phyloP scores from a whole-genome alignment of 2,797 vertebrate species.

The Trematomus bernacchii region DNA sequence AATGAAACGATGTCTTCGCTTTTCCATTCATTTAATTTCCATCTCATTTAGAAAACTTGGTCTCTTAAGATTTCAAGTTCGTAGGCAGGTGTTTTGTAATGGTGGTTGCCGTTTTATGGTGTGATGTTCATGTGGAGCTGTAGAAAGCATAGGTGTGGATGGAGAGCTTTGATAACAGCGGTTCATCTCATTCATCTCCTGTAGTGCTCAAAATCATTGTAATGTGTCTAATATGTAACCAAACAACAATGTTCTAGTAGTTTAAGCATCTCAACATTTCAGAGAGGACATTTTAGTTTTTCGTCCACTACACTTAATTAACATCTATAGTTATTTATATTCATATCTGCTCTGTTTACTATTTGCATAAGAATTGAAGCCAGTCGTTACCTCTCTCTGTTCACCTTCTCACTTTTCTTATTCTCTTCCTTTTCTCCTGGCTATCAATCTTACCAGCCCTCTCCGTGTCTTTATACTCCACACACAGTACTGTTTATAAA shows the following conservation, averaged over 20 bases:
- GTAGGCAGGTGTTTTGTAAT: neutral
- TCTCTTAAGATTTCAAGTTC: neutral
- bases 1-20: neutral
- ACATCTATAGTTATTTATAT: too few relatives aligned
- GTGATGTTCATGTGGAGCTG: neutral
- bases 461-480: neutral
- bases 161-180: too few relatives aligned
- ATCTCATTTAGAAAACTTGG: neutral
- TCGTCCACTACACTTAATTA: too few relatives aligned
- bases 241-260: too few relatives aligned
- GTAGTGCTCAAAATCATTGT: neutral
- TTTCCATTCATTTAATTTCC: neutral
- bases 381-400: too few relatives aligned
- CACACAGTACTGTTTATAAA: neutral
- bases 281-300: too few relatives aligned
- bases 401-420: neutral
- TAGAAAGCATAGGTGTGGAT: neutral
- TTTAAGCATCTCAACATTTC: neutral
- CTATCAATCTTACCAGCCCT: neutral
- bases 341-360: neutral
- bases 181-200: neutral
- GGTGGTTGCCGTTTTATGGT: neutral
- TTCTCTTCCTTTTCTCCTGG: neutral
- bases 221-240: neutral
- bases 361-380: neutral